Percentiles rank a stretch among this genome's conserved stretches.
Conservation (phyloP, 1,140 invertebrate species). For the Lepidotrigona ventralis region DNA sequence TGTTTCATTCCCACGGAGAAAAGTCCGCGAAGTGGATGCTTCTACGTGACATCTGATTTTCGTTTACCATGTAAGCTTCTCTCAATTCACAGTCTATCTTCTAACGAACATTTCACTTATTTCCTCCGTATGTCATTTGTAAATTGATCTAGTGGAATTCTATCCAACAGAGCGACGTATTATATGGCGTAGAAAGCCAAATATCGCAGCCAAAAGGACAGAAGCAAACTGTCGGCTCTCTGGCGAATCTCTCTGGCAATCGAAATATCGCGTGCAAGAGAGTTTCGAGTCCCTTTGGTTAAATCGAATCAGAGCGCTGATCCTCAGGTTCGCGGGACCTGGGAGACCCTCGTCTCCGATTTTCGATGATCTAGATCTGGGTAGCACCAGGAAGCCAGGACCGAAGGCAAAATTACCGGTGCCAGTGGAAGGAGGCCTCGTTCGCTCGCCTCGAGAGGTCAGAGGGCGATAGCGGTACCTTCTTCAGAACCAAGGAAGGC, state of each 20-base stretch:
- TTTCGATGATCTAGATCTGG: conserved; percentile 73
- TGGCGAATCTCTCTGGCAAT: conserved; percentile 17
- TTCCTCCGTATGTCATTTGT: neutral
- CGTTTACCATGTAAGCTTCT: conserved; percentile 14
- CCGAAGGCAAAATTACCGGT: conserved; percentile 76
- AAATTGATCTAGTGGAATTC: neutral
- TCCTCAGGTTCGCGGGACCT: conserved; percentile 3
- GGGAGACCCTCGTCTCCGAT: conserved; percentile 46
- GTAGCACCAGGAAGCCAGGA: conserved; percentile 75
- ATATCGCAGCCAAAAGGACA: neutral
- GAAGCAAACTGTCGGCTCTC: neutral
- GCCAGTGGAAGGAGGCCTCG: conserved; percentile 72
- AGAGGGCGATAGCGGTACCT: conserved; percentile 79
- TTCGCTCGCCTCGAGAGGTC: conserved; percentile 74
- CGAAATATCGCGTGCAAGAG: conserved; percentile 12
- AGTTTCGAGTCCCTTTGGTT: neutral
- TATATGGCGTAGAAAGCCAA: neutral
- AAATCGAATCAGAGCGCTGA: neutral
- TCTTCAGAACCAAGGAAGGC: conserved; percentile 67
- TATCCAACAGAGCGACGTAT: neutral
- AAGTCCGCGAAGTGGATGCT: neutral
- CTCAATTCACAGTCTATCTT: neutral
- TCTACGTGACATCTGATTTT: neutral
- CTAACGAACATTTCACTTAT: too few species aligned
- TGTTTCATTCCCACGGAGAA: conserved; percentile 38